Conservation (phyloP, 2,797 vertebrate genomes). For the Pseudomugil gertrudae region DNA sequence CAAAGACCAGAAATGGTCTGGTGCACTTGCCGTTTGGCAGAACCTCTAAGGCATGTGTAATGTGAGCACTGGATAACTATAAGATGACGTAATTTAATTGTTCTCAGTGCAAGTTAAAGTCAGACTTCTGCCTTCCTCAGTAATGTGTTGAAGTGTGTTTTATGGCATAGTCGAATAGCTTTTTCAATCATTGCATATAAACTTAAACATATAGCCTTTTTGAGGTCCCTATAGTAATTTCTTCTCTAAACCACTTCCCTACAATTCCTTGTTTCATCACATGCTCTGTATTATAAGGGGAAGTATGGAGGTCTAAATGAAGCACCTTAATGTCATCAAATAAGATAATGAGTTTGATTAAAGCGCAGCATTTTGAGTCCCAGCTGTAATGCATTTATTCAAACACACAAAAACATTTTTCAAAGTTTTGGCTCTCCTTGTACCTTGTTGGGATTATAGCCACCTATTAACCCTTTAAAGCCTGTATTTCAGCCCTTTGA, state of each 20-base stretch:
- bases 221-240: not conserved
- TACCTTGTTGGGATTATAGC: too few species aligned
- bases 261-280: not conserved
- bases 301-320: not conserved
- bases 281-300: not conserved
- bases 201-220: not conserved
- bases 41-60: conserved; percentile 65
- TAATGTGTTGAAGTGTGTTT: conserved; percentile 29
- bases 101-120: conserved; percentile 67
- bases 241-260: not conserved
- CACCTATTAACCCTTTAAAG: too few species aligned
- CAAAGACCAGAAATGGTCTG: conserved; percentile 66
- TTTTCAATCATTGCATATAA: conserved; percentile 18
- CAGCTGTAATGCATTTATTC: not conserved
- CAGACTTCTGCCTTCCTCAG: conserved; percentile 27
- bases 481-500: too few species aligned
- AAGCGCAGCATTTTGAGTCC: not conserved
- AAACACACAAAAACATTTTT: not conserved
- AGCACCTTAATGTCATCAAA: not conserved
- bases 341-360: too few species aligned
- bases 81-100: conserved; percentile 73
- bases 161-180: conserved; percentile 18
- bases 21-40: conserved; percentile 69
- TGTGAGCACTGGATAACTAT: conserved; percentile 69
- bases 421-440: too few species aligned